phyloP scores from a whole-genome alignment of 2,888 invertebrate species.

The Dusona sp. region DNA sequence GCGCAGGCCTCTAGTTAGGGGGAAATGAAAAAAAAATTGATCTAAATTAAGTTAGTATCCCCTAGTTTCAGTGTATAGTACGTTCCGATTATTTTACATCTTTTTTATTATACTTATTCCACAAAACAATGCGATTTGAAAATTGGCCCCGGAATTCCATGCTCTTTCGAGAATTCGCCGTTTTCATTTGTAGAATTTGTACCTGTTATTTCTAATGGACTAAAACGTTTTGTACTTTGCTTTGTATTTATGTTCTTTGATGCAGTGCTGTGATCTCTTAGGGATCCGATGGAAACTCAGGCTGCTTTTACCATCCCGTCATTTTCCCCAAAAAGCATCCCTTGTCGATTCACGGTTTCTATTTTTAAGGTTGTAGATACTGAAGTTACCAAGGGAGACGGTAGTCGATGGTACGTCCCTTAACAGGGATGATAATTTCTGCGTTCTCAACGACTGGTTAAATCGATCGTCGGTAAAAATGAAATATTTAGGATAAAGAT shows the following conservation, averaged over 20 bases:
- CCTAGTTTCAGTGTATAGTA: too few relatives aligned
- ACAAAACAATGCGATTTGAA: background rate
- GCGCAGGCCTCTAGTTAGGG: too few relatives aligned
- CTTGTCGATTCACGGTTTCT: background rate
- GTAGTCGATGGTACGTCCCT: background rate
- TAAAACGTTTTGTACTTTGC: background rate
- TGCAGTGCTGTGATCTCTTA: background rate
- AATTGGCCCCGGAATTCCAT: background rate
- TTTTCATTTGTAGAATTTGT: background rate
- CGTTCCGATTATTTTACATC: background rate
- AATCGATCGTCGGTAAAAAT: conserved; percentile 10
- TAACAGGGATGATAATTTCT: background rate
- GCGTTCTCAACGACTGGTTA: background rate
- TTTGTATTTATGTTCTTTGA: background rate
- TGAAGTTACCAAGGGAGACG: background rate
- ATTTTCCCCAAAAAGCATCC: background rate
- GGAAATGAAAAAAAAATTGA: too few relatives aligned
- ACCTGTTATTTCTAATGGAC: background rate
- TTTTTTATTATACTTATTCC: background rate
- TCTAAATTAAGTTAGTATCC: too few relatives aligned
- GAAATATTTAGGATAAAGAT: too few relatives aligned
- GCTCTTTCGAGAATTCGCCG: background rate
- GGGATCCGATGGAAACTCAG: background rate
- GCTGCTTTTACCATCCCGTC: background rate
- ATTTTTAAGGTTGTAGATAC: background rate